Evolutionary conservation across 2,888 invertebrate species (phyloP).

Genomic region (Netelia inedita): DNA sequence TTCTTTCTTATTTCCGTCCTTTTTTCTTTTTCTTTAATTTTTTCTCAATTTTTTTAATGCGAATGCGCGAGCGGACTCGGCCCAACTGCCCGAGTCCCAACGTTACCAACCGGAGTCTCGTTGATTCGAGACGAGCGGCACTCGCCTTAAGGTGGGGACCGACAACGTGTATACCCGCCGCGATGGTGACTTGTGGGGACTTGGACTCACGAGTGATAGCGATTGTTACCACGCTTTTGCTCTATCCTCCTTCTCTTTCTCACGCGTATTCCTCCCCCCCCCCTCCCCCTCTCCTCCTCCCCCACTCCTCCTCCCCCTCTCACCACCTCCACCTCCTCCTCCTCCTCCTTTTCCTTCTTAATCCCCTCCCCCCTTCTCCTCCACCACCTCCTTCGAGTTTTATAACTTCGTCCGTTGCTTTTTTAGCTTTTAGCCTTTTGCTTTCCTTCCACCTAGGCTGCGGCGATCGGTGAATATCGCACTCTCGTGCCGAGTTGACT

Average conservation of each 20-base stretch:
- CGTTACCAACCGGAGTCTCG: slow-evolving; percentile 77
- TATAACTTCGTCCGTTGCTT: slow-evolving; percentile 9
- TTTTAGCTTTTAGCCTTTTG: neutral
- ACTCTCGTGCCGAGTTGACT: neutral
- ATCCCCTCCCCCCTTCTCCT: neutral
- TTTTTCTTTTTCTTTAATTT: slow-evolving; percentile 4
- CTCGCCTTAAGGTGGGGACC: slow-evolving; percentile 72
- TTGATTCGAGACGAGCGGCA: slow-evolving; percentile 73
- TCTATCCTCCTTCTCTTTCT: slow-evolving; percentile 45
- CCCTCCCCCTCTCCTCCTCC: neutral
- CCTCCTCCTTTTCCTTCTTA: neutral
- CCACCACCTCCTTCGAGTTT: slow-evolving; percentile 28
- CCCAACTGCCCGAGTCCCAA: slow-evolving; percentile 83
- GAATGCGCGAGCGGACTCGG: slow-evolving; percentile 84
- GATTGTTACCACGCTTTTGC: slow-evolving; percentile 69
- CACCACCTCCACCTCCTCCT: neutral
- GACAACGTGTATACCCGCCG: slow-evolving; percentile 39
- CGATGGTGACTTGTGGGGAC: slow-evolving; percentile 74
- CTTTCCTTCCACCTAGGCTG: slow-evolving; percentile 20
- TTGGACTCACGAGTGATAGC: slow-evolving; percentile 71
- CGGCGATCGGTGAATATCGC: too few relatives aligned
- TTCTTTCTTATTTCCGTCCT: neutral
- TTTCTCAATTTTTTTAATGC: slow-evolving; percentile 75
- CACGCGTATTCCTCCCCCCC: slow-evolving; percentile 12
- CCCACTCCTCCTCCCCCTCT: neutral